Conservation (phyloP, 2,113 vertebrate genomes). For the Psettodes erumei region DNA sequence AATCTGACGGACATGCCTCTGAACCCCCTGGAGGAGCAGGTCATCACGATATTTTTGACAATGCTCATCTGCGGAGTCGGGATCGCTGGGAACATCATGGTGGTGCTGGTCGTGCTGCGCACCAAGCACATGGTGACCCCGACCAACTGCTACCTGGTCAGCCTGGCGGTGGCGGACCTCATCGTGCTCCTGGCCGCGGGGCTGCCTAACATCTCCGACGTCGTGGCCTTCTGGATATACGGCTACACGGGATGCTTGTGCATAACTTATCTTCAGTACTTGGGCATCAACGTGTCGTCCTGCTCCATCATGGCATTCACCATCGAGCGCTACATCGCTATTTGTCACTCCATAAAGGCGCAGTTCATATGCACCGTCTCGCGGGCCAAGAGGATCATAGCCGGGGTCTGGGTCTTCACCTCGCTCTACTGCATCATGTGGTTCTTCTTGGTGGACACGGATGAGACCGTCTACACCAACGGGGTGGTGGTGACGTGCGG, state of each 20-base stretch:
- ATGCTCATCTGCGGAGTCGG: slow-evolving; percentile 87
- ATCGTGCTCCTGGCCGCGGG: slow-evolving; percentile 87
- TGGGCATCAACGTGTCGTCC: slow-evolving; percentile 89
- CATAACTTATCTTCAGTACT: slow-evolving; percentile 90
- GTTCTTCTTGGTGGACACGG: slow-evolving; percentile 90
- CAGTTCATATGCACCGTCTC: slow-evolving; percentile 88
- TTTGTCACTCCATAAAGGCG: slow-evolving; percentile 87
- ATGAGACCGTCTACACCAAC: slow-evolving; percentile 82
- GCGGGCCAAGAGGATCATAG: slow-evolving; percentile 87
- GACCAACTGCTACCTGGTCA: slow-evolving; percentile 91
- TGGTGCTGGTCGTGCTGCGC: slow-evolving; percentile 87
- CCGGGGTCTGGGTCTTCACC: slow-evolving; percentile 86
- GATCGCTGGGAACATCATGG: slow-evolving; percentile 88
- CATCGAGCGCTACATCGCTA: slow-evolving; percentile 88
- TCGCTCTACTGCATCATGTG: slow-evolving; percentile 88
- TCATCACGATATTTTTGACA: slow-evolving; percentile 87
- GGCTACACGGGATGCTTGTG: slow-evolving; percentile 87
- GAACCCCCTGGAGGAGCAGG: slow-evolving; percentile 84
- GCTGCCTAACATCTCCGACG: slow-evolving; percentile 87
- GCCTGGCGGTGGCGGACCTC: slow-evolving; percentile 87
- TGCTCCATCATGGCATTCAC: slow-evolving; percentile 90
- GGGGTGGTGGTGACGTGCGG: slow-evolving; percentile 85
- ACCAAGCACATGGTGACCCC: slow-evolving; percentile 89
- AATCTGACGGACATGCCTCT: slow-evolving; percentile 83
- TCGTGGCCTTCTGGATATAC: slow-evolving; percentile 86